Percentiles rank a stretch among this genome's conserved stretches.
Conservation (phyloP, 2,113 vertebrate genomes). For the Astur gentilis region DNA sequence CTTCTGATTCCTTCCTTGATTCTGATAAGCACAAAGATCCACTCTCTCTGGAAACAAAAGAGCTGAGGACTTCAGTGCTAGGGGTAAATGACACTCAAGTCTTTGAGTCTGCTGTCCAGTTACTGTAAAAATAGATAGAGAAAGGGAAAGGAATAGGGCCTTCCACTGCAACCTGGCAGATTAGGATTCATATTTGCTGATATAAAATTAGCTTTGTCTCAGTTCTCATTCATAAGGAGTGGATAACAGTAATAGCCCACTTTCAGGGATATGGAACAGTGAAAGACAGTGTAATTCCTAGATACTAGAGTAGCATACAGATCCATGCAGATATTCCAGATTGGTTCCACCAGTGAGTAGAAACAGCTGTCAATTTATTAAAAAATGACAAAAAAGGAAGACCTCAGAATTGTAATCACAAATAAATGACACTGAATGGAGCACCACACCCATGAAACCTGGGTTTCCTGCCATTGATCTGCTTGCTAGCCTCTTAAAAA, state of each 20-base stretch:
- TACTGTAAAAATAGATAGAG: not conserved
- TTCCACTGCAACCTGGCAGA: not conserved
- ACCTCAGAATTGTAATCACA: conserved; percentile 12
- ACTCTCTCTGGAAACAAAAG: not conserved
- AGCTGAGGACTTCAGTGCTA: not conserved
- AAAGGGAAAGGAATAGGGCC: not conserved
- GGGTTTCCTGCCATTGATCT: not conserved
- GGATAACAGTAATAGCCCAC: not conserved
- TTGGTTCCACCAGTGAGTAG: not conserved
- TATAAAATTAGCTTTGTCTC: not conserved
- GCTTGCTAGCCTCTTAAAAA: not conserved
- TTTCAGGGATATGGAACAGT: not conserved
- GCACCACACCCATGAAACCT: not conserved
- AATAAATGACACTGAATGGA: conserved; percentile 47
- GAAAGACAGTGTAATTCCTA: not conserved
- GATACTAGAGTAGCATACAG: not conserved
- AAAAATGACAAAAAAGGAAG: not conserved
- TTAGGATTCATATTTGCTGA: not conserved
- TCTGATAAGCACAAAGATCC: not conserved
- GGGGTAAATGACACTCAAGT: not conserved
- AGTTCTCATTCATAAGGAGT: not conserved
- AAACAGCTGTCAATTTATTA: not conserved
- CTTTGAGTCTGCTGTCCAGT: not conserved
- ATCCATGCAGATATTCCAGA: not conserved
- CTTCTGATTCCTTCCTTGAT: not conserved